These are phyloP conservation scores for Drosophila koepferae DNA, from an alignment of 2,888 invertebrate genomes.

Conservation along the genomic window DNA sequence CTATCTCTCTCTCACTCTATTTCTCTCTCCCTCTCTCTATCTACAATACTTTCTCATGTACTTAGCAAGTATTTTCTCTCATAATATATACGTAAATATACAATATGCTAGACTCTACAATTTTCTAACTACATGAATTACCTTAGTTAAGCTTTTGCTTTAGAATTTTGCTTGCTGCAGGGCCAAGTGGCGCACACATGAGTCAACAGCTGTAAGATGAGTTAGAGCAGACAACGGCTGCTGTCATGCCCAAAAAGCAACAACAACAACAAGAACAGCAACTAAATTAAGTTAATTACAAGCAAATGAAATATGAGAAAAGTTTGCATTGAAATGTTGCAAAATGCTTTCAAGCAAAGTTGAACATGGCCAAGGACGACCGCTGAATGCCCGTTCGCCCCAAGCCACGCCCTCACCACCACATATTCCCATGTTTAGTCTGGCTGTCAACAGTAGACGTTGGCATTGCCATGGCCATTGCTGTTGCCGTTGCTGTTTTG, in stretches of 20 bases:
- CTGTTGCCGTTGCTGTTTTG: not conserved
- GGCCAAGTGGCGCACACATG: constrained; percentile 4
- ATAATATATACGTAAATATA: too few relatives aligned
- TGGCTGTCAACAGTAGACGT: constrained; percentile 37
- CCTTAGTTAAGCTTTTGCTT: constrained; percentile 5
- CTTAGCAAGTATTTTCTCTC: too few relatives aligned
- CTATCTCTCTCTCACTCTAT: too few relatives aligned
- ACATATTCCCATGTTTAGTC: constrained; percentile 21
- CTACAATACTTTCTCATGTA: too few relatives aligned
- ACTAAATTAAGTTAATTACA: constrained; percentile 74
- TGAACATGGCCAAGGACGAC: constrained; percentile 35
- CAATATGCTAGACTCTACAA: not conserved
- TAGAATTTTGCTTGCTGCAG: not conserved
- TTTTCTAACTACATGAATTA: constrained; percentile 10
- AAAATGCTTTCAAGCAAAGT: constrained; percentile 51
- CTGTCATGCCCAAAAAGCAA: constrained; percentile 5
- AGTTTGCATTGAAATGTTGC: constrained; percentile 67
- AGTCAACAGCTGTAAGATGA: not conserved
- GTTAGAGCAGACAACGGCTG: constrained; percentile 6
- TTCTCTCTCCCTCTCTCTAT: too few relatives aligned
- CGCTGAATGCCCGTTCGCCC: not conserved
- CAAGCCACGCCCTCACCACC: not conserved
- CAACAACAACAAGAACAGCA: constrained; percentile 23
- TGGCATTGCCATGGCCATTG: constrained; percentile 1
- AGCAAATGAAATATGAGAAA: constrained; percentile 72